Percentiles rank a stretch among this genome's conserved stretches.
phyloP scores from a whole-genome alignment of 2,888 invertebrate genomes.

The Mesorhabditis spiculigera region DNA sequence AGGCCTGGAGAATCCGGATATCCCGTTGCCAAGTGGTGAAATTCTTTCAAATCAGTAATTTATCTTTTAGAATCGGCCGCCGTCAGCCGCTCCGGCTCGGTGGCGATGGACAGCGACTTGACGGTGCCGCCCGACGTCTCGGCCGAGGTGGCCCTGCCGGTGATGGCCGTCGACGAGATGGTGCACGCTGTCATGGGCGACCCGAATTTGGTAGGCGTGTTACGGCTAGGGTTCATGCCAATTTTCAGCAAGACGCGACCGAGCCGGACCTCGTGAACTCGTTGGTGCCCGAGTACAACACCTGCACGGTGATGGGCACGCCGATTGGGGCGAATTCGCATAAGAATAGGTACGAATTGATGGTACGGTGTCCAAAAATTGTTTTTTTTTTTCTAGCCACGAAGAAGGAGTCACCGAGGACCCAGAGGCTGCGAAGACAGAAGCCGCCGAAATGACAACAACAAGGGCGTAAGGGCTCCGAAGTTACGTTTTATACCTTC shows the following conservation, averaged over 20 bases:
- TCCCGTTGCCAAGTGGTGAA: neutral
- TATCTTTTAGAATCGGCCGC: neutral
- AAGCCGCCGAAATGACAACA: neutral
- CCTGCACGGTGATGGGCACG: slow-evolving; percentile 5
- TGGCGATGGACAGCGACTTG: neutral
- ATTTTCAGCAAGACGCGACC: neutral
- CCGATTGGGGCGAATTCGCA: neutral
- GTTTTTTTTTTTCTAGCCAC: neutral
- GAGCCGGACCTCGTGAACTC: slow-evolving; percentile 3
- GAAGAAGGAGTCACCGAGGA: neutral
- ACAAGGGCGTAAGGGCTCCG: neutral
- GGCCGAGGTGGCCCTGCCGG: slow-evolving; percentile 3
- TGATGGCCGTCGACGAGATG: slow-evolving; percentile 4
- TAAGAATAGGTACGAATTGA: neutral
- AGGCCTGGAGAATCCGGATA: neutral
- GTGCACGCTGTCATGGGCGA: slow-evolving; percentile 1
- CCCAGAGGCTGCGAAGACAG: neutral
- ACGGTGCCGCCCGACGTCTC: neutral
- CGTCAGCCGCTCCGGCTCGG: neutral
- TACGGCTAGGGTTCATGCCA: neutral
- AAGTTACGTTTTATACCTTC: neutral
- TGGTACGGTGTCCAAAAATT: neutral
- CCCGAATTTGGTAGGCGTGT: neutral
- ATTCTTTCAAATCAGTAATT: neutral
- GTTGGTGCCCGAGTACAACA: slow-evolving; percentile 6